phyloP scores from a whole-genome alignment of 2,888 invertebrate genomes.

The Tenodera sinensis region DNA sequence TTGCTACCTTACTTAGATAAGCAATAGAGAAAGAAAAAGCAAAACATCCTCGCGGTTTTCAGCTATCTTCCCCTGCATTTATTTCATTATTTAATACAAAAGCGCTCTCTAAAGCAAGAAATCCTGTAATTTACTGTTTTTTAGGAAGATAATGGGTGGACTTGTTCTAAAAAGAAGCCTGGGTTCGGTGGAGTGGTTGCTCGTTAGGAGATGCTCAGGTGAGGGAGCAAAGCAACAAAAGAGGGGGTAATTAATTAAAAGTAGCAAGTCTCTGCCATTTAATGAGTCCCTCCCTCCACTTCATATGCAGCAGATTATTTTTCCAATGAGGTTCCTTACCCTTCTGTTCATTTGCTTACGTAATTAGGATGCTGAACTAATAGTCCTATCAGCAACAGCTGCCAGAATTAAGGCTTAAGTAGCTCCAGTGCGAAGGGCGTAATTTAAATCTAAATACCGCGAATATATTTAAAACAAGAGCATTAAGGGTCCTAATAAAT shows the following conservation, averaged over 20 bases:
- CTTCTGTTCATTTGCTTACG: not conserved
- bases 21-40: too few species aligned
- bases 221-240: not conserved
- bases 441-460: too few species aligned
- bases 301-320: not conserved
- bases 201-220: not conserved
- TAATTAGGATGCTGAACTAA: not conserved
- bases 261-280: not conserved
- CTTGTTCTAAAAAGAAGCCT: not conserved
- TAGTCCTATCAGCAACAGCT: not conserved
- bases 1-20: too few species aligned
- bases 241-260: not conserved
- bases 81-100: not conserved
- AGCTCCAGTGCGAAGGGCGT: not conserved
- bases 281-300: not conserved
- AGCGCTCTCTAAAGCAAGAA: not conserved
- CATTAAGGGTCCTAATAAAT: too few species aligned
- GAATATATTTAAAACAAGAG: too few species aligned
- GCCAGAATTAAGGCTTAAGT: not conserved
- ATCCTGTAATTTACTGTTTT: not conserved
- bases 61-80: not conserved
- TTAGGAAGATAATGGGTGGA: not conserved
- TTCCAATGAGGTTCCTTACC: not conserved
- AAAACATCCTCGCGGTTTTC: not conserved
- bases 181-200: not conserved